Conservation (phyloP, 2,888 invertebrate species). For the Schizotus pectinicornis region DNA sequence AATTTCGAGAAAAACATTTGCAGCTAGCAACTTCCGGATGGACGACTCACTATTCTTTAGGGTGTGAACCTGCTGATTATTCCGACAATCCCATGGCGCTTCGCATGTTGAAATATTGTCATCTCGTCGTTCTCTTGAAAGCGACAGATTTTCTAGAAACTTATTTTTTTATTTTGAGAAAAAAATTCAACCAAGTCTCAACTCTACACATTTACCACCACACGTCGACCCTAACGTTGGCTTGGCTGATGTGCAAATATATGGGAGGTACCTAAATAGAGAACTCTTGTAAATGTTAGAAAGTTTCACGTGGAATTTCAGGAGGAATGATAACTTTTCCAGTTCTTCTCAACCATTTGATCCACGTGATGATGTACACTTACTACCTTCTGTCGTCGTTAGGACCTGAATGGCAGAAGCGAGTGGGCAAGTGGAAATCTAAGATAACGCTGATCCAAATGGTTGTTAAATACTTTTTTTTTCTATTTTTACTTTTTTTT, state of each 20-base stretch:
- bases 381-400: slow-evolving; percentile 74
- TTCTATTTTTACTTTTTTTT: neutral
- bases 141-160: slow-evolving; percentile 73
- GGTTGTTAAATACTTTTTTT: slow-evolving; percentile 57
- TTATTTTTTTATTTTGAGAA: slow-evolving; percentile 70
- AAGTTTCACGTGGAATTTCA: slow-evolving; percentile 59
- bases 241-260: slow-evolving; percentile 58
- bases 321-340: slow-evolving; percentile 71
- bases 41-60: slow-evolving; percentile 66
- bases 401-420: slow-evolving; percentile 63
- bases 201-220: slow-evolving; percentile 76
- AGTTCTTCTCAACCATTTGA: slow-evolving; percentile 68
- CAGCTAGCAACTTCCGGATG: slow-evolving; percentile 70
- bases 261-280: slow-evolving; percentile 60
- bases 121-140: slow-evolving; percentile 71
- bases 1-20: slow-evolving; percentile 53
- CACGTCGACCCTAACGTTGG: slow-evolving; percentile 62
- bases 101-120: slow-evolving; percentile 60
- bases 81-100: slow-evolving; percentile 67
- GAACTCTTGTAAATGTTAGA: no score
- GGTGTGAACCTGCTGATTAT: slow-evolving; percentile 76
- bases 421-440: slow-evolving; percentile 66
- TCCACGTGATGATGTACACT: slow-evolving; percentile 79
- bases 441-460: slow-evolving; percentile 68
- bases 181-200: slow-evolving; percentile 71